phyloP scores from a whole-genome alignment of 2,797 vertebrate species.

The Prionace glauca region DNA sequence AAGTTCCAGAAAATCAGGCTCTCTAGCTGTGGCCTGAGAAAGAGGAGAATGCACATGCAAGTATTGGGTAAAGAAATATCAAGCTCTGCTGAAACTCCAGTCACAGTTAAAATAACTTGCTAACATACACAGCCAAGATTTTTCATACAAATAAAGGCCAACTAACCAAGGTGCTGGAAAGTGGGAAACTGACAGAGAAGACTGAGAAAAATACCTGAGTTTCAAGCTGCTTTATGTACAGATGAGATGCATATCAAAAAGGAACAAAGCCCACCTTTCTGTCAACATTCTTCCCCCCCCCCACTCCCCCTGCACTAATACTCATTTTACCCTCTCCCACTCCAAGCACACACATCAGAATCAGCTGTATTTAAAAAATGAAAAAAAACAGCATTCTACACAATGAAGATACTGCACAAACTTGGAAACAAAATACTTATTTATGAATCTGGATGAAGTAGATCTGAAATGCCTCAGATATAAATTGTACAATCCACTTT shows the following conservation, averaged over 20 bases:
- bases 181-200: background rate
- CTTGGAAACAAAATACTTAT: background rate
- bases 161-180: background rate
- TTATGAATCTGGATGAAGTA: background rate
- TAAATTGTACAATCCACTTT: background rate
- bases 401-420: background rate
- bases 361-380: background rate
- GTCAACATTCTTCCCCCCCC: background rate
- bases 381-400: background rate
- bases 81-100: background rate
- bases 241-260: slow-evolving; percentile 14
- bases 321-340: background rate
- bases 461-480: background rate
- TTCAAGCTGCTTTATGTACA: background rate
- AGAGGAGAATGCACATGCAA: background rate
- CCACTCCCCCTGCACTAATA: no score
- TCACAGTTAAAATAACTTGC: background rate
- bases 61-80: background rate
- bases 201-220: slow-evolving; percentile 25
- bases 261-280: background rate
- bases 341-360: background rate
- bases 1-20: background rate
- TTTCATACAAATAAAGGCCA: background rate
- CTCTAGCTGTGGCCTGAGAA: background rate
- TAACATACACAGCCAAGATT: background rate